Conservation (phyloP, 2,113 vertebrate genomes). For the Neopipo cinnamomea region DNA sequence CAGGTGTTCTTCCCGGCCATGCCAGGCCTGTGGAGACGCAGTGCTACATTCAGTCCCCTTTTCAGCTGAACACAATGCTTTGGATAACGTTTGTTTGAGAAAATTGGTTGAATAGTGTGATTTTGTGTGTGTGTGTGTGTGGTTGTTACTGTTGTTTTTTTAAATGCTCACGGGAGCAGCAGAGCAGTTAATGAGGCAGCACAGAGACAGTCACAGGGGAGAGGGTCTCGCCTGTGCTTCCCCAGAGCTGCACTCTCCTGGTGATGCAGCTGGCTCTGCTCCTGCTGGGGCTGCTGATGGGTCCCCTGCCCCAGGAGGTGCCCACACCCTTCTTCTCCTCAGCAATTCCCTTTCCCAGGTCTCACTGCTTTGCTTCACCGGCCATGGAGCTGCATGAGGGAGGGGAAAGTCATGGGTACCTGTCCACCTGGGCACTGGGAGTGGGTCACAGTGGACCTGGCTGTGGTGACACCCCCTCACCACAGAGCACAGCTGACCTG, state of each 20-base stretch:
- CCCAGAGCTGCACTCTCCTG: neutral
- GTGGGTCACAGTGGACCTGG: neutral
- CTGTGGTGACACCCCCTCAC: neutral
- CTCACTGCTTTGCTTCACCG: neutral
- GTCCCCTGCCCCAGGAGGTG: neutral
- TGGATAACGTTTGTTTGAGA: neutral
- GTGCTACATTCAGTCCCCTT: neutral
- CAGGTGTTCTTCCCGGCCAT: neutral
- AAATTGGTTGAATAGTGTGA: neutral
- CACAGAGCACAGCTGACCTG: neutral
- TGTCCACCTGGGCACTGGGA: rapidly evolving
- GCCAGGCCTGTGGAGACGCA: neutral
- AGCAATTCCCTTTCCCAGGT: neutral
- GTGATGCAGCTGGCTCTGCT: neutral
- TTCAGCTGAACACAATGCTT: neutral
- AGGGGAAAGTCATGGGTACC: neutral
- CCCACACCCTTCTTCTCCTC: neutral
- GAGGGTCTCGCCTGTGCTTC: rapidly evolving
- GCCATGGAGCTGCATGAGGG: rapidly evolving
- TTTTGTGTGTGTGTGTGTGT: neutral
- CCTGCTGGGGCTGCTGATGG: neutral
- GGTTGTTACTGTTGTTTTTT: neutral
- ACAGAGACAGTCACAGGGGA: neutral
- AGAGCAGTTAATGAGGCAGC: neutral
- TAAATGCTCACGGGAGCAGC: conserved; percentile 1